phyloP scores from a whole-genome alignment of 1,140 invertebrate species.

The Trachymyrmex septentrionalis region DNA sequence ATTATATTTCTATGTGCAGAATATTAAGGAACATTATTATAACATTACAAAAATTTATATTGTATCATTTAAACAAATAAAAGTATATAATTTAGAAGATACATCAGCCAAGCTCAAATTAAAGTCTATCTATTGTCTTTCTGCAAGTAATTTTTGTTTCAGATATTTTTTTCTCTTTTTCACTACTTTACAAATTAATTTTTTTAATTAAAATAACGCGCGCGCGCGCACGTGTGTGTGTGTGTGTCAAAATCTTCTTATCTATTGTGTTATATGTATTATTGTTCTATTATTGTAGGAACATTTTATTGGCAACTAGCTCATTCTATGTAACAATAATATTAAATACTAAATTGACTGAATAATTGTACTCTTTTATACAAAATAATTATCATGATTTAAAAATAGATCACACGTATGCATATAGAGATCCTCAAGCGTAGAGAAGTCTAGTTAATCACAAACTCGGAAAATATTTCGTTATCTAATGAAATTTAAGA shows the following conservation, averaged over 20 bases:
- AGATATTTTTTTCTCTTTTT: not conserved
- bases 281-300: not conserved
- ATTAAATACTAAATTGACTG: conserved; percentile 43
- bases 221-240: too few species aligned
- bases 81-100: not conserved
- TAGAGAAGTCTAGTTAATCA: not conserved
- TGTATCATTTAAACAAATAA: not conserved
- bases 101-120: not conserved
- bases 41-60: not conserved
- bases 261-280: not conserved
- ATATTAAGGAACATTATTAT: not conserved
- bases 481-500: conserved; percentile 22
- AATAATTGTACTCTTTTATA: conserved; percentile 42
- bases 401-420: conserved; percentile 5
- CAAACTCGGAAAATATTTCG: conserved; percentile 12
- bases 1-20: not conserved
- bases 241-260: not conserved
- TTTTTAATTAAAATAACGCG: too few species aligned
- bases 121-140: not conserved
- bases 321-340: not conserved
- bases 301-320: conserved; percentile 22
- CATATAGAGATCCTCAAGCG: not conserved
- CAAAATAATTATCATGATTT: not conserved
- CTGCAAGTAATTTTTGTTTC: not conserved
- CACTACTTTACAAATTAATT: not conserved